phyloP scores from a whole-genome alignment of 2,797 vertebrate species.

The Eulemur coronatus region DNA sequence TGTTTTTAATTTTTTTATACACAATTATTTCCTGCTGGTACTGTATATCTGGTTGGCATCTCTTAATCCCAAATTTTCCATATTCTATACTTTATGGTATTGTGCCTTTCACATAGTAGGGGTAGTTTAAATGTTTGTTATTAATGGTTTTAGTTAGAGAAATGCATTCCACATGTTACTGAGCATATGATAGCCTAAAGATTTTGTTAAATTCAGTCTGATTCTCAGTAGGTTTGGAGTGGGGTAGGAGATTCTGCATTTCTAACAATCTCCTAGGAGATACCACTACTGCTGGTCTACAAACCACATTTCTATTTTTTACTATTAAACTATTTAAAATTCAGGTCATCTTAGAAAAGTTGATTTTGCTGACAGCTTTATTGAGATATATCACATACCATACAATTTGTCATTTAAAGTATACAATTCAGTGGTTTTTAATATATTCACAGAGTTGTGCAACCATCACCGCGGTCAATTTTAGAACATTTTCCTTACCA shows the following conservation, averaged over 20 bases:
- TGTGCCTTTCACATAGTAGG: background rate
- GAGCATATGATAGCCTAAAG: background rate
- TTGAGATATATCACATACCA: background rate
- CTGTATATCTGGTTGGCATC: background rate
- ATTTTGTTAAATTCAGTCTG: background rate
- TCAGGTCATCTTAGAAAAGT: background rate
- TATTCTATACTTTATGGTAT: background rate
- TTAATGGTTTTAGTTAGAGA: background rate
- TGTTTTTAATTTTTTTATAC: background rate
- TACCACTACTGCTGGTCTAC: background rate
- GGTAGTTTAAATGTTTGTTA: background rate
- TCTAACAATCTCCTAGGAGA: background rate
- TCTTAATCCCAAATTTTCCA: background rate
- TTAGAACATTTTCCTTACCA: background rate
- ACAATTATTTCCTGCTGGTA: background rate
- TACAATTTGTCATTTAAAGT: background rate
- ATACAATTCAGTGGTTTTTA: background rate
- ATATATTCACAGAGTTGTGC: background rate
- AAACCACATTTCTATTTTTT: background rate
- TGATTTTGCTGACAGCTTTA: background rate
- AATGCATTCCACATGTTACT: background rate
- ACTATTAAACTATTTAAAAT: background rate
- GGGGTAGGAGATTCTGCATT: background rate
- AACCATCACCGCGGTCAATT: background rate
- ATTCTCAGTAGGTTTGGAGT: background rate